Evolutionary conservation across 1,140 invertebrate species (phyloP).

Genomic region (Cryptotermes secundus): DNA sequence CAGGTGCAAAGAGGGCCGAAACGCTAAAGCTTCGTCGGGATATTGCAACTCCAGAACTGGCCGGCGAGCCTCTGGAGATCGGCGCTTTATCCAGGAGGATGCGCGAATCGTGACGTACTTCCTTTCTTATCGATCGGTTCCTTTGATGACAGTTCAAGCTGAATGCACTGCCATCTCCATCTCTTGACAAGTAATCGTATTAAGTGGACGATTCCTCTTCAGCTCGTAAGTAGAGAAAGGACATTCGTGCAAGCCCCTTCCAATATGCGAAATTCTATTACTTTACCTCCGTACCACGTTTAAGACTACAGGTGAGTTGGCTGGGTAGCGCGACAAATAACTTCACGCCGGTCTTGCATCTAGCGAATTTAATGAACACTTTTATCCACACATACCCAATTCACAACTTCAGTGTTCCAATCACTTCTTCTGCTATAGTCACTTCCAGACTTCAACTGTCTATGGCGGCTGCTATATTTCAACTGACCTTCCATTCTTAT

Average conservation of each 20-base stretch:
- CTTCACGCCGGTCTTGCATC: no score
- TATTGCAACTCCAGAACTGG: constrained; percentile 22
- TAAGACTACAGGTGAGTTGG: no score
- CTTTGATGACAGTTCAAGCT: not conserved
- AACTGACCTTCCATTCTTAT: no score
- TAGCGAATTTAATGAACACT: no score
- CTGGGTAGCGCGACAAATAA: no score
- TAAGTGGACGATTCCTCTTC: not conserved
- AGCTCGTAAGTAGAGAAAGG: not conserved
- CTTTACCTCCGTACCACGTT: no score
- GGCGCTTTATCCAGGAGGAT: constrained; percentile 14
- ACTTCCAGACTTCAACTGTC: no score
- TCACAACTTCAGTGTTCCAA: no score
- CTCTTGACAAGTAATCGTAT: not conserved
- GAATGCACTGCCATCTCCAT: not conserved
- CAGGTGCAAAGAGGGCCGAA: not conserved
- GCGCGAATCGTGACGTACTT: not conserved
- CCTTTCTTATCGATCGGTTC: not conserved
- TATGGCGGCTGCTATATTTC: no score
- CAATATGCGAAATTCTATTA: no score
- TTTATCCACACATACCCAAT: no score
- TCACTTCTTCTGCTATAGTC: no score
- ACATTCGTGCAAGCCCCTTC: not conserved
- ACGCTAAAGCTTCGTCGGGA: not conserved
- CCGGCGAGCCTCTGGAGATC: constrained; percentile 20